Conservation (phyloP, 2,888 invertebrate species). For the Palloptera scutellata region DNA sequence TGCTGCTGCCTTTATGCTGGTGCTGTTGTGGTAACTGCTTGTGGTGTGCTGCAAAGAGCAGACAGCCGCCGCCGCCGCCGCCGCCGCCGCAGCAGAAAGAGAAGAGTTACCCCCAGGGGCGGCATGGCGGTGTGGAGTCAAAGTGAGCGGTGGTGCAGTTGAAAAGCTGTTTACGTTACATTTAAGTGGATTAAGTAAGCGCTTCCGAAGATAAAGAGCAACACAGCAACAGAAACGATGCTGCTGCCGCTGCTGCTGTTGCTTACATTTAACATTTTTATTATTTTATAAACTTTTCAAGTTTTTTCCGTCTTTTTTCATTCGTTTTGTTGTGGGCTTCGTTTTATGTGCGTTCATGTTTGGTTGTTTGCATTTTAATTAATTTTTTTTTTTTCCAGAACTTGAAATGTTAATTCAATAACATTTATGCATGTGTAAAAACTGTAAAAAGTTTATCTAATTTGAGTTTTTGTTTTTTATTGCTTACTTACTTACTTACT, state of each 20-base stretch:
- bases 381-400: background rate
- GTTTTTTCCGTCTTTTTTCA: conserved; percentile 26
- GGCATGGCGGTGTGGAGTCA: background rate
- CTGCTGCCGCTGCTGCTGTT: conserved; percentile 22
- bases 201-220: conserved; percentile 28
- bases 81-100: too few species aligned
- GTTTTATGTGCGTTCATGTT: background rate
- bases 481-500: background rate
- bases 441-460: background rate
- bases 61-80: too few species aligned
- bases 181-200: conserved; percentile 36
- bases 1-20: conserved; percentile 15
- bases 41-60: background rate
- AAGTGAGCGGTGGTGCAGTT: background rate
- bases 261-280: conserved; percentile 19
- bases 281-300: conserved; percentile 37
- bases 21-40: background rate
- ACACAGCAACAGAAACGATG: background rate
- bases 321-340: conserved; percentile 1
- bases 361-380: background rate
- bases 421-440: too few species aligned
- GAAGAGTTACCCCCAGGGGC: background rate
- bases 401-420: background rate
- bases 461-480: background rate
- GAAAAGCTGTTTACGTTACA: conserved; percentile 33